Base-by-base conservation (phyloP, 2,797 vertebrate genomes). In the Melanotaenia nigrans region DNA sequence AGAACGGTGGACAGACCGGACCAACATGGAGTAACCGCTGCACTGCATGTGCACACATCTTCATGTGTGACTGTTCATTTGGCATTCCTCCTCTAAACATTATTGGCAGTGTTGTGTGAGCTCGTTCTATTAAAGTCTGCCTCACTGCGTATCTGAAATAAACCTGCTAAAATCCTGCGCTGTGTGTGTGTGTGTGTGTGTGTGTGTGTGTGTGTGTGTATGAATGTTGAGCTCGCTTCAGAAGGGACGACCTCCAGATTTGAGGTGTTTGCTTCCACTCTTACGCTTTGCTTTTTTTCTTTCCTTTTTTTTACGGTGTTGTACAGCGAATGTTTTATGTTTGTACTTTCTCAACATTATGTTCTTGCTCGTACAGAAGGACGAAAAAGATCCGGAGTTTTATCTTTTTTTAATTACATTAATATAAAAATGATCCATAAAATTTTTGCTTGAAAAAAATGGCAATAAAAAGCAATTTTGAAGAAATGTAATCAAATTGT, bases 351-450 rank as follows among this genome's bases (percentile, higher is more conserved):
- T 78, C 49, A 77, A 77, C 33, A 42, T 78, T 77, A 59, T 86
- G 85, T 79, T 86, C 72, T 89, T 86, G 87, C 75, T 89, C 93
- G 90, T 92, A 91, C 77, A 88, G 93, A 87, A 81, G 87, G 75
- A 85, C 77, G 53, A 82, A 78, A 86, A 87, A 73, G 14, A 80
- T 87, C 70, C 77, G 79, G 79, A 85, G 87, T 92, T 93, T 91
- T 92, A 90, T 91, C 85, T 89, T 54, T 94, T 92, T 93, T 94
- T 87, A 86, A 90, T 89, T 79, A 90, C 87, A 84, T 91, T 90
- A 83, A 84, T 92, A 90, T 90, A 83, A 88, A 93, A 87, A 65
- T 35, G 33, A 81, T 75, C 73, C 60, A 60, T 72, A 86, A 86
- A 89, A 80, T 76, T 49, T 62, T 77, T 86, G 84, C 84, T 89